Evolutionary conservation across 2,797 vertebrate genomes (phyloP).

Genomic region (Xenopus petersii): DNA sequence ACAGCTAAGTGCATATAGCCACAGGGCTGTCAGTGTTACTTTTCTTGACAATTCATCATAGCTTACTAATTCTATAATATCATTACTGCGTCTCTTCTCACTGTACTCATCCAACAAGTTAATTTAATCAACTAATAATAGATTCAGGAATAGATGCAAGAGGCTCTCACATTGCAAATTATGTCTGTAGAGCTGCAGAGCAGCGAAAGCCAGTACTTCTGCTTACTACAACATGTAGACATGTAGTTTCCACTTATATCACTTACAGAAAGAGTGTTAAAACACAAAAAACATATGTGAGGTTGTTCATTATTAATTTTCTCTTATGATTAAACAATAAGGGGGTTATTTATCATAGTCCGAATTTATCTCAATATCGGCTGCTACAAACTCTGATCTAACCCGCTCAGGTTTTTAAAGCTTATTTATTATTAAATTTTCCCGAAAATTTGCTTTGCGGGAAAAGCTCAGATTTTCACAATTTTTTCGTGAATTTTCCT

Average conservation of each 20-base stretch:
- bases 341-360: no score
- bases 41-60: slow-evolving; percentile 96
- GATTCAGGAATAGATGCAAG: slow-evolving; percentile 81
- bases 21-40: slow-evolving; percentile 91
- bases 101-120: slow-evolving; percentile 86
- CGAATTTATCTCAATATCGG: no score
- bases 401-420: no score
- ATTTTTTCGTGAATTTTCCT: no score
- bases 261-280: slow-evolving; percentile 6
- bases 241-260: slow-evolving; percentile 47
- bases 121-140: slow-evolving; percentile 98
- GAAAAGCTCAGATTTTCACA: no score
- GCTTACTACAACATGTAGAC: slow-evolving; percentile 53
- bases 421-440: no score
- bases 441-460: no score
- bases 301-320: slow-evolving; percentile 20
- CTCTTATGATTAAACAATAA: slow-evolving; percentile 8
- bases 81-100: slow-evolving; percentile 92
- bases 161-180: slow-evolving; percentile 73
- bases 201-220: slow-evolving; percentile 52
- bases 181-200: slow-evolving; percentile 64
- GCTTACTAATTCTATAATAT: slow-evolving; percentile 98
- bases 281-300: slow-evolving; percentile 11
- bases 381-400: no score
- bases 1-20: slow-evolving; percentile 86